Base-by-base conservation (phyloP, 1,140 invertebrate species). In the Calycopis cecrops region DNA sequence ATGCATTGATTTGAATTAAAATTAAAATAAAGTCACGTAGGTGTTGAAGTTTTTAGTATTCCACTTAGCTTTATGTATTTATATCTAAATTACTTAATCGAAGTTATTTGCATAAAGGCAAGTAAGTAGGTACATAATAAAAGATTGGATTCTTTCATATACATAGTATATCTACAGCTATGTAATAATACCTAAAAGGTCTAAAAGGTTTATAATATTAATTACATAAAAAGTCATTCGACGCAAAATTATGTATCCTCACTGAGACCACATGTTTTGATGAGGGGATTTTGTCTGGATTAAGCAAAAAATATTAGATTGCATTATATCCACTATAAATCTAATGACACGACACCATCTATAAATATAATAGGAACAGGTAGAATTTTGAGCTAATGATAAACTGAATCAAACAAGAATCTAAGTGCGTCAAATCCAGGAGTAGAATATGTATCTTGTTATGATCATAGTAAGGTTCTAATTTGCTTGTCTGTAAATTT, bases 291-390 rank as follows among this genome's bases (percentile, higher is more conserved):
- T 52, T 44, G 16, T 18, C 34, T 48, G 52, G 40, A 52, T 55
- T 56, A 48, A 63, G 73, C 72, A 84, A 83, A 85, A 86, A 86
- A 81, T 73, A 70, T 63, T 73, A 69, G 73, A 84, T 83, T 79
- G 81, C 77, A 85, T 83, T 81, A 81, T 80, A 80, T 83, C 78
- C 68, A 82, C 79, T 83, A 86, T 86, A 87, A 87, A 87, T 87
- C 77, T 85, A 85, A 85, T 85, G 81, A 87, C 76, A 81, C 79
- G 79, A 87, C 73, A 75, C 70, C 79, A 63, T 76, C 81, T 85
- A 86, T 83, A 83, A 85, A 82, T 82, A 82, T 77, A 73, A 86
- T 86, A 74, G 73, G 69, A 76, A 87, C 83, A 87, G 83, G 83
- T 87, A 87, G 79, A 87, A 76, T 79, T 82, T 74, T 62, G 73